Conservation (phyloP, 2,888 invertebrate genomes). For the Epirrita christyi region DNA sequence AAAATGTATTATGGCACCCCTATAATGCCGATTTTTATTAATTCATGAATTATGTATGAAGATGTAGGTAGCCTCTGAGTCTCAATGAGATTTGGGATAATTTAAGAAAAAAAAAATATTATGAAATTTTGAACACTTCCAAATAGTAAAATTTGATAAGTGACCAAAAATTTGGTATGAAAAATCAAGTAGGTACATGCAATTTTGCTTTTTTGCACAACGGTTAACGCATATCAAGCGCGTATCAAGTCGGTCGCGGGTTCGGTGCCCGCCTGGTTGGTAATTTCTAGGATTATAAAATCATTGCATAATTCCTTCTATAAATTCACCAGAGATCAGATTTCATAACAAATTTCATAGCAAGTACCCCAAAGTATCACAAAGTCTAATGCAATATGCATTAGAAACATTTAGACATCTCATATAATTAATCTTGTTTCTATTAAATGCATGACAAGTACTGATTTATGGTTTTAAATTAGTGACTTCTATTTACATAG, state of each 20-base stretch:
- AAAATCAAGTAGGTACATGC: too few species aligned
- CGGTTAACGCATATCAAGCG: too few species aligned
- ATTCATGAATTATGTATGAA: not conserved
- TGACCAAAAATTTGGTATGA: too few species aligned
- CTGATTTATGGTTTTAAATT: constrained; percentile 6
- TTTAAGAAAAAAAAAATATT: not conserved
- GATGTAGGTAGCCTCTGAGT: not conserved
- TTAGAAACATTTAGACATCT: not conserved
- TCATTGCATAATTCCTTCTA: too few species aligned
- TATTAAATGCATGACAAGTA: constrained; percentile 26
- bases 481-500: constrained; percentile 19
- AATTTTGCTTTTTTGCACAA: too few species aligned
- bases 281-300: too few species aligned
- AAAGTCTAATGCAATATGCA: not conserved
- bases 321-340: too few species aligned
- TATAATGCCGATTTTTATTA: constrained; percentile 11
- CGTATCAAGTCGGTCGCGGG: too few species aligned
- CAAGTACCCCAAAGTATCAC: not conserved
- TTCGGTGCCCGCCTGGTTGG: too few species aligned
- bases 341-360: not conserved
- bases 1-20: constrained; percentile 11
- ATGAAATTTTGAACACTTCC: not conserved
- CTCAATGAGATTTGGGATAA: not conserved
- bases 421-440: not conserved
- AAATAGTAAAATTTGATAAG: too few species aligned